Percentiles rank a stretch among this genome's conserved stretches.
Conservation (phyloP, 2,113 vertebrate genomes). For the Triplophysa rosa region DNA sequence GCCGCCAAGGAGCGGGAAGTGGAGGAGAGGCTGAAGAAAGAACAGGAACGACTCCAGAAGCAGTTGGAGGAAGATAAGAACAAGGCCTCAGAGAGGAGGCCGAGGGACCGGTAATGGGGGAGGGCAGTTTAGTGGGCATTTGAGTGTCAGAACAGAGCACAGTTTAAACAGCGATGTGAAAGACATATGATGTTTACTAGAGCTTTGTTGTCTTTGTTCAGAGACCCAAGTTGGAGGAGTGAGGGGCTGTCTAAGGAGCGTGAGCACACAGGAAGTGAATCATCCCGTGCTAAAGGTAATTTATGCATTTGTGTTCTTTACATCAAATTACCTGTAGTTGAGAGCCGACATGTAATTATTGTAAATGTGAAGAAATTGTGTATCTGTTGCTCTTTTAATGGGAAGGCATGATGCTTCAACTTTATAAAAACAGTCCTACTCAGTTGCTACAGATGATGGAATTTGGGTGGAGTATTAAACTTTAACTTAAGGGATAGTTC, state of each 20-base stretch:
- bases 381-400: background rate
- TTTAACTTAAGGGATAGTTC: no score
- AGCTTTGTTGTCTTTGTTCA: constrained; percentile 43
- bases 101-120: constrained; percentile 65
- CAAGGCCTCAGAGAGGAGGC: constrained; percentile 76
- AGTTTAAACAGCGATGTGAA: no score
- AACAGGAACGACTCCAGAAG: constrained; percentile 89
- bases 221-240: constrained; percentile 92
- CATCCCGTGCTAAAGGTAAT: constrained; percentile 81
- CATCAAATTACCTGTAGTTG: background rate
- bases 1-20: constrained; percentile 91
- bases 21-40: constrained; percentile 93
- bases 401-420: background rate
- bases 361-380: no score
- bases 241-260: constrained; percentile 84
- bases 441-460: no score
- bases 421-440: background rate
- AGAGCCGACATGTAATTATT: background rate
- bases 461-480: no score
- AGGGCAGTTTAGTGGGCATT: no score
- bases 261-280: constrained; percentile 88
- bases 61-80: constrained; percentile 90
- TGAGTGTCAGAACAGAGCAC: no score
- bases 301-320: background rate
- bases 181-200: background rate